Conservation (phyloP, 2,797 vertebrate species). For the Hydrolagus colliei region DNA sequence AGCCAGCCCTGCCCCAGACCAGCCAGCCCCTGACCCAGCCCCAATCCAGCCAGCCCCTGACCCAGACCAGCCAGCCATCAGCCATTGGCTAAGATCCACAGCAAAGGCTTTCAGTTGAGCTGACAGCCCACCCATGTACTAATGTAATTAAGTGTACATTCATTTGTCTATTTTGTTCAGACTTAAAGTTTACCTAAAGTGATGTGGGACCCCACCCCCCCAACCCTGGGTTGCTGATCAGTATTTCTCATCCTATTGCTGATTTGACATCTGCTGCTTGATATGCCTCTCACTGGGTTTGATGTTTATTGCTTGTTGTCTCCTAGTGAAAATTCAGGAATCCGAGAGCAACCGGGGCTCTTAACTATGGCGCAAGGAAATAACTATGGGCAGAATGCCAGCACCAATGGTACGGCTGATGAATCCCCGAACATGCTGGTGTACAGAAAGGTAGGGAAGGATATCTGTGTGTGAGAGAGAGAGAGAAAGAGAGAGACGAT, state of each 20-base stretch:
- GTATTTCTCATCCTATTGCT: neutral
- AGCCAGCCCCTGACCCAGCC: too few relatives aligned
- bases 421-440: conserved; percentile 96
- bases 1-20: too few relatives aligned
- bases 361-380: conserved; percentile 89
- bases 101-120: neutral
- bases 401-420: conserved; percentile 84
- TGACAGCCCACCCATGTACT: too few relatives aligned
- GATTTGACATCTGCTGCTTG: conserved; percentile 19
- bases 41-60: too few relatives aligned
- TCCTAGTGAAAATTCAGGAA: neutral
- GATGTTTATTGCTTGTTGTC: too few relatives aligned
- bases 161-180: neutral
- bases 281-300: too few relatives aligned
- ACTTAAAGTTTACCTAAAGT: conserved; percentile 7
- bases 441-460: conserved; percentile 84
- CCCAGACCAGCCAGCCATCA: neutral
- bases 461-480: neutral
- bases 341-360: neutral
- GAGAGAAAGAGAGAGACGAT: neutral
- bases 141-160: neutral
- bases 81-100: too few relatives aligned
- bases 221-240: too few relatives aligned
- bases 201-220: neutral
- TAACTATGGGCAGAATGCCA: conserved; percentile 68